Evolutionary conservation across 2,797 vertebrate genomes (phyloP).

Genomic region (Bradypus variegatus): DNA sequence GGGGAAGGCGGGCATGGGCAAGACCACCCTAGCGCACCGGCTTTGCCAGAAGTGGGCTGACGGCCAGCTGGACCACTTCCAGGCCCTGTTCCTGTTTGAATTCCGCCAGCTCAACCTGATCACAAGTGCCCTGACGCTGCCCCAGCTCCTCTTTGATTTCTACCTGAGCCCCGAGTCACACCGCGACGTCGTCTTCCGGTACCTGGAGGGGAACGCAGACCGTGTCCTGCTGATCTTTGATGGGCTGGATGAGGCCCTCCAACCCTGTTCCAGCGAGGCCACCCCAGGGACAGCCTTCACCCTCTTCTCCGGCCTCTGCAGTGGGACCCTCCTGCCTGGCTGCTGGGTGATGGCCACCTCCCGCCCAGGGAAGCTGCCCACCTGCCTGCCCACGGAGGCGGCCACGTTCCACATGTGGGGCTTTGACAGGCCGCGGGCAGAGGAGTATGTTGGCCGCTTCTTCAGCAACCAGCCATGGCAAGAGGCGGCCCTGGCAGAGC

Average conservation of each 20-base stretch:
- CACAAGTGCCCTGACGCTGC: conserved; percentile 74
- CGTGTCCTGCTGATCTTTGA: conserved; percentile 85
- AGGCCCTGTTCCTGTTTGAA: conserved; percentile 84
- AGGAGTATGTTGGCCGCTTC: conserved; percentile 79
- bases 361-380: conserved; percentile 74
- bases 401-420: conserved; percentile 79
- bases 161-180: conserved; percentile 73
- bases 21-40: conserved; percentile 81
- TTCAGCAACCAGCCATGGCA: conserved; percentile 67
- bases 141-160: conserved; percentile 82
- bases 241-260: conserved; percentile 86
- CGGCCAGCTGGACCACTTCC: conserved; percentile 76
- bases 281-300: conserved; percentile 57
- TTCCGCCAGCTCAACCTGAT: conserved; percentile 87
- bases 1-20: conserved; percentile 87
- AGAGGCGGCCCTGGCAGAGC: conserved; percentile 71
- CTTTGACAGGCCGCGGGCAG: conserved; percentile 77
- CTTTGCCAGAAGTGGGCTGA: conserved; percentile 82
- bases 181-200: conserved; percentile 75
- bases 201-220: conserved; percentile 77
- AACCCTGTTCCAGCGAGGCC: conserved; percentile 41
- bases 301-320: conserved; percentile 81
- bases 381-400: conserved; percentile 70
- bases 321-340: conserved; percentile 79
- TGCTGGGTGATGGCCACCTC: conserved; percentile 87